Percentiles rank a stretch among this genome's conserved stretches.
Evolutionary conservation across 1,140 invertebrate species (phyloP).

Genomic region (Drosophila carrolli): DNA sequence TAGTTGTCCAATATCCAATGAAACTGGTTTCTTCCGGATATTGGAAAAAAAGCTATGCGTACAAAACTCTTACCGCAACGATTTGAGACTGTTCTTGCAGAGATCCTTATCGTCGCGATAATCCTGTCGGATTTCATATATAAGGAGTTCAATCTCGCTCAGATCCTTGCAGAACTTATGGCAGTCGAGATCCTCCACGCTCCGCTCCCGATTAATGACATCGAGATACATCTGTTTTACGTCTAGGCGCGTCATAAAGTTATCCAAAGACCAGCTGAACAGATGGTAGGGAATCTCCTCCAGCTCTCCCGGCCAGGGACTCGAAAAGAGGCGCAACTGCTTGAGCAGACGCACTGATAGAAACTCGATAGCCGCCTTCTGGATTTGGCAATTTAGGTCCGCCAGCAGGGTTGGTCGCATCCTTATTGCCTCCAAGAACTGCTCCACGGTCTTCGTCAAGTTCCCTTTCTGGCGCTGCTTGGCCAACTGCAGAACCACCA

Average conservation of each 20-base stretch:
- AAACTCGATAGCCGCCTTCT: slow-evolving; percentile 51
- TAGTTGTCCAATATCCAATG: too few relatives aligned
- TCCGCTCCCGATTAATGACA: slow-evolving; percentile 34
- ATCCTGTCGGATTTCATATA: slow-evolving; percentile 27
- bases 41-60: too few relatives aligned
- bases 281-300: slow-evolving; percentile 34
- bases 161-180: slow-evolving; percentile 53
- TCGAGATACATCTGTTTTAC: slow-evolving; percentile 53
- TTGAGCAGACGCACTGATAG: slow-evolving; percentile 29
- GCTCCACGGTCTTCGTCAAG: neutral
- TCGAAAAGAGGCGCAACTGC: slow-evolving; percentile 21
- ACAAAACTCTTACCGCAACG: slow-evolving; percentile 27
- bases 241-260: slow-evolving; percentile 24
- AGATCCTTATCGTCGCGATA: slow-evolving; percentile 5
- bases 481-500: slow-evolving; percentile 9
- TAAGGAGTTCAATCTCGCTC: slow-evolving; percentile 15
- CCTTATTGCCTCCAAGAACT: too few relatives aligned
- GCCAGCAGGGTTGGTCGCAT: neutral
- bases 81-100: neutral
- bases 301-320: slow-evolving; percentile 31
- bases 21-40: too few relatives aligned
- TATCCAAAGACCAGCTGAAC: slow-evolving; percentile 52
- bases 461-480: neutral
- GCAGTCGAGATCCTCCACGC: slow-evolving; percentile 36
- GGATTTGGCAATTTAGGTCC: neutral